Evolutionary conservation across 2,888 invertebrate genomes (phyloP), one percentile per base, ranked within the genome.

Genomic region (Drosophila eohydei): DNA sequence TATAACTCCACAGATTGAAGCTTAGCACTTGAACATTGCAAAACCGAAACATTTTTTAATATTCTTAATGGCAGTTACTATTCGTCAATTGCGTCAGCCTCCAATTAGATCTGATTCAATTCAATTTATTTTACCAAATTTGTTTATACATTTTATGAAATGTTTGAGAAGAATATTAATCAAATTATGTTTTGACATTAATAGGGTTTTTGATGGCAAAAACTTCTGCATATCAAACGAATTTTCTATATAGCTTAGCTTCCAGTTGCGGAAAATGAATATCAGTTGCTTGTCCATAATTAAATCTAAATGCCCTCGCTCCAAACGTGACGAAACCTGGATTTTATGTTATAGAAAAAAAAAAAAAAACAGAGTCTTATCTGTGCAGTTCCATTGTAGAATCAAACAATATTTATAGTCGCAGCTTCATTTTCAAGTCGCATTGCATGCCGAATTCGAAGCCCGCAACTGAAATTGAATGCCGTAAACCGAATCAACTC

Each of bases 241-340:
- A n/a, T 28, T 44, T 36, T 50, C 9, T 44, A 30, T n/a, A 28
- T 16, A 4, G 16, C 12, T 36, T 5, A 16, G 2, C 3, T 34
- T 61, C 34, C 6, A 62, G 28, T n/a, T 32, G 26, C 38, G 9
- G 36, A 6, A 48, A 30, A 9, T 32, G 2, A 16, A 32, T 8
- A n/a, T 50, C 4, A 16, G 12, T 12, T 6, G 21, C 21, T 34
- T 34, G 4, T 4, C 16, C 14, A 43, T 32, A 9, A 38, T 1
- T 3, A 48, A 34, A 43, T 21, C 21, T 21, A 21, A 21, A 21
- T 21, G 21, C 21, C 21, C 1, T 21, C 57, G 48, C 54, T 46
- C n/a, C 30, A 85, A 44, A 83, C 89, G 87, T 83, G 89, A 80
- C 78, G 21, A n/a, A 6, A 8, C 2, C 32, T 41, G 60, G 34